Evolutionary conservation across 2,113 vertebrate genomes (phyloP).

Genomic region (Alexandromys fortis): DNA sequence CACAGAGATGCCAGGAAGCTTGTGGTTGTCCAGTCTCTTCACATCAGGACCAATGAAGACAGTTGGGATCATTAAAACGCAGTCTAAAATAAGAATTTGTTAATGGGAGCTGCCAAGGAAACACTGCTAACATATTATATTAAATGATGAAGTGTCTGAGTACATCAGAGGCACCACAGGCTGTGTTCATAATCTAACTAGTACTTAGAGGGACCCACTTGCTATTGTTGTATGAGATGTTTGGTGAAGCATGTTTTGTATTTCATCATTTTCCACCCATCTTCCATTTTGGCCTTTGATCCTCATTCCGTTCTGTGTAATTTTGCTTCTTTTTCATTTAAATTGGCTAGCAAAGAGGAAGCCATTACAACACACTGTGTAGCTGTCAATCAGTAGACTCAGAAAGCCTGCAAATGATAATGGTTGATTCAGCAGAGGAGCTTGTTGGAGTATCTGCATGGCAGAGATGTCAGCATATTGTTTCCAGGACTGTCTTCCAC

Average conservation of each 20-base stretch:
- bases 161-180: neutral
- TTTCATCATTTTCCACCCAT: conserved; percentile 18
- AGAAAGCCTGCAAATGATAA: conserved; percentile 80
- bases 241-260: conserved; percentile 37
- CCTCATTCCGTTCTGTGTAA: conserved; percentile 44
- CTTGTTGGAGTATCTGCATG: conserved; percentile 82
- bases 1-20: neutral
- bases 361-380: conserved; percentile 75
- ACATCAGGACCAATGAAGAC: neutral
- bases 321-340: conserved; percentile 77
- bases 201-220: neutral
- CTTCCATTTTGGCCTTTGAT: conserved; percentile 58
- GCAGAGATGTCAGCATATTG: conserved; percentile 85
- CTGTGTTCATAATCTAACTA: neutral
- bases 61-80: neutral
- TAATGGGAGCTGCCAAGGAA: conserved; percentile 37
- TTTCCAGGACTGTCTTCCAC: conserved; percentile 82
- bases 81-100: conserved; percentile 20
- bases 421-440: conserved; percentile 79
- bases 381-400: conserved; percentile 83
- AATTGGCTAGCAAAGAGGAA: conserved; percentile 74
- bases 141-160: neutral
- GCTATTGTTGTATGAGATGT: conserved; percentile 19
- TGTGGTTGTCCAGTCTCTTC: neutral
- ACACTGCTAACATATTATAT: neutral